Evolutionary conservation across 2,888 invertebrate species (phyloP), one percentile per base, ranked within the genome.

Genomic region (Phorcus lineatus): DNA sequence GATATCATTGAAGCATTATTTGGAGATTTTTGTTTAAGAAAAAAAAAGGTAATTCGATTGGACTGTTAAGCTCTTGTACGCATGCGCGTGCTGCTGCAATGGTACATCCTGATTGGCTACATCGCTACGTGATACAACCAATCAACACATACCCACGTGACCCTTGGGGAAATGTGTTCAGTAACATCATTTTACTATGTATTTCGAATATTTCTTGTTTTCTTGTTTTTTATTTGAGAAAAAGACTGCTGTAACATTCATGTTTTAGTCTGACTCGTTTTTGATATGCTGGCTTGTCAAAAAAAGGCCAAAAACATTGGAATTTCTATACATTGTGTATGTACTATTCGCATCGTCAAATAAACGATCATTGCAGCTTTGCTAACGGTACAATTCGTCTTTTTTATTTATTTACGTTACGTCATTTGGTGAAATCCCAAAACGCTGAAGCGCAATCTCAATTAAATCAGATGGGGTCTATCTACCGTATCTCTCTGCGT

Each of bases 331-430:
- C 54, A 70, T 17, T 53, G 54, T 52, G 40, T 52, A 78, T 78
- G 74, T 70, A 53, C 67, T 78, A 67, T 66, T 78, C 77, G 77
- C 77, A 75, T 80, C 74, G 80, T 80, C 80, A 80, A 78, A 75
- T 75, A 80, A 80, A 80, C 66, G 75, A 75, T 80, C 80, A 80
- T 80, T 80, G 80, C 52, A 80, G 80, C 80, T 80, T 80, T 57
- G 80, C 75, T 80, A 75, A 75, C 62, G 22, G 31, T 55, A 22
- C 17, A 28, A 36, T 28, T 57, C 28, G 52, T 57, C 28, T 67
- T 54, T 22, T 28, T 78, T 67, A 31, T 53, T 53, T 52, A 52
- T 47, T 4, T 22, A n/a, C n/a, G n/a, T n/a, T n/a, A n/a, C n/a
- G n/a, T n/a, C n/a, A n/a, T n/a, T n/a, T n/a, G n/a, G n/a, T n/a